phyloP scores from a whole-genome alignment of 2,113 vertebrate genomes.

The Atrichornis clamosus region DNA sequence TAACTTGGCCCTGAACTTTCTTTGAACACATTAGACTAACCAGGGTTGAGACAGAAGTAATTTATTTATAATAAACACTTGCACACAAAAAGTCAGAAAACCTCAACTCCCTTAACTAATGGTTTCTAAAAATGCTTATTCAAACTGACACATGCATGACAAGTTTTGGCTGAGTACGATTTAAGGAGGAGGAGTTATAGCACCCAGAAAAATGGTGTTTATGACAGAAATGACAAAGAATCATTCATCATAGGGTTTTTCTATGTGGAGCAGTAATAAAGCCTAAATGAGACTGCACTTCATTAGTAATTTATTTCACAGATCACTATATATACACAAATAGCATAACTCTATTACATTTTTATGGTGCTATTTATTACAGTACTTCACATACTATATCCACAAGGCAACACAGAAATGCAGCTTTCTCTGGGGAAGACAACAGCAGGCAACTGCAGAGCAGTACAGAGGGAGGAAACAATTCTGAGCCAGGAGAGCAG shows the following conservation, averaged over 20 bases:
- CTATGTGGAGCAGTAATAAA: slow-evolving; percentile 66
- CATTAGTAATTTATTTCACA: slow-evolving; percentile 68
- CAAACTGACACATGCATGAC: slow-evolving; percentile 44
- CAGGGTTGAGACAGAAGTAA: background rate
- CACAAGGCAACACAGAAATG: background rate
- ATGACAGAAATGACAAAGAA: slow-evolving; percentile 69
- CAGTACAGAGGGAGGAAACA: background rate
- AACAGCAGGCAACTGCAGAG: background rate
- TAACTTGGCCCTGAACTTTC: background rate
- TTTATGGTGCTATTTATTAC: slow-evolving; percentile 55
- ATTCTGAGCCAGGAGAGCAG: background rate
- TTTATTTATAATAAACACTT: slow-evolving; percentile 17
- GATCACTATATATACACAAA: slow-evolving; percentile 66
- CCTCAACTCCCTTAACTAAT: slow-evolving; percentile 33
- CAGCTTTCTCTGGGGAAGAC: background rate
- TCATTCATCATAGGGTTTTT: slow-evolving; percentile 64
- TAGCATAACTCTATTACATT: slow-evolving; percentile 46
- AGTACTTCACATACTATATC: slow-evolving; percentile 31
- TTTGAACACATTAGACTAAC: background rate
- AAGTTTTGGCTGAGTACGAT: slow-evolving; percentile 26
- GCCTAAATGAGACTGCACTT: slow-evolving; percentile 65
- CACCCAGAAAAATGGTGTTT: slow-evolving; percentile 62
- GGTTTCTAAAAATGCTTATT: slow-evolving; percentile 59
- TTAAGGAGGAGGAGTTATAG: slow-evolving; percentile 33
- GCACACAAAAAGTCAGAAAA: background rate